A percentile compares a stretch with the other conserved stretches of the same genome.
Evolutionary conservation across 1,140 invertebrate genomes (phyloP).

Genomic region (Pogonomyrmex barbatus): DNA sequence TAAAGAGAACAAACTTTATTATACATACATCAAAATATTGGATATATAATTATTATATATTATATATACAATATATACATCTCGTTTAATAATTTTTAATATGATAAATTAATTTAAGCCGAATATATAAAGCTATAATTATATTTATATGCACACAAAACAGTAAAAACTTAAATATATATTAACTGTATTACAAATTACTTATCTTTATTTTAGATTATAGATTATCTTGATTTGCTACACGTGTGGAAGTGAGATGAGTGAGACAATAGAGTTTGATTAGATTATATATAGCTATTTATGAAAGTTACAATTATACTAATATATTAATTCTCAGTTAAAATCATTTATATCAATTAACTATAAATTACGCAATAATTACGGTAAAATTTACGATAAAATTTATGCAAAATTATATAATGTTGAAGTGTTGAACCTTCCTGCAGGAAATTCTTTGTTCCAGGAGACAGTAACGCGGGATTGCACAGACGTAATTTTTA

Average conservation of each 20-base stretch:
- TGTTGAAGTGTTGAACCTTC: background rate
- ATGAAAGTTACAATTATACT: background rate
- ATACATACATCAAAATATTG: background rate
- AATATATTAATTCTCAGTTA: background rate
- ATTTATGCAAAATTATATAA: background rate
- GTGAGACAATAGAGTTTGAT: background rate
- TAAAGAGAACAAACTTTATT: background rate
- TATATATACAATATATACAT: too few relatives aligned
- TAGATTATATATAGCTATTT: background rate
- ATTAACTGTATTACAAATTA: background rate
- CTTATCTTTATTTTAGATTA: background rate
- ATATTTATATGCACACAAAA: too few relatives aligned
- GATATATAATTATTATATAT: background rate
- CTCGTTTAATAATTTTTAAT: background rate
- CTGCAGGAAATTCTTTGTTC: slow-evolving; percentile 79
- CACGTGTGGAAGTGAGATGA: background rate
- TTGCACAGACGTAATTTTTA: slow-evolving; percentile 91
- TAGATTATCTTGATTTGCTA: background rate
- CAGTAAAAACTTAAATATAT: background rate
- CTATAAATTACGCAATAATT: background rate
- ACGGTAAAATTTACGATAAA: background rate
- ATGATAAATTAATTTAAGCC: background rate
- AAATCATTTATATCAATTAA: background rate
- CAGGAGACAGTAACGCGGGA: slow-evolving; percentile 89
- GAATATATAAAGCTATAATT: background rate